Evolutionary conservation across 1,140 invertebrate species (phyloP), one percentile per base, ranked within the genome.

Genomic region (Bombus affinis): DNA sequence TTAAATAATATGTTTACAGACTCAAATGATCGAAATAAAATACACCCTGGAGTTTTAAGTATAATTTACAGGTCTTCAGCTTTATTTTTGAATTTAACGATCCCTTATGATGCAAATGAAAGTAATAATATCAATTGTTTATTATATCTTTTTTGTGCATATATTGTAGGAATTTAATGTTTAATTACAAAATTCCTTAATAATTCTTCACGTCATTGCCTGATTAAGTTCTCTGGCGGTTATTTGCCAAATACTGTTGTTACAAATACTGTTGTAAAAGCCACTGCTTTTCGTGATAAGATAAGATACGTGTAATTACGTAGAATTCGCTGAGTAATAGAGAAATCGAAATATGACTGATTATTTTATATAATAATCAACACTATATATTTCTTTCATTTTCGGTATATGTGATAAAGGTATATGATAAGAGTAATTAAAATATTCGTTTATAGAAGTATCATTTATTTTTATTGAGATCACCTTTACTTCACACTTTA

Each of bases 221-320:
- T 53, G 47, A 22, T 53, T 53, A 53, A 22, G 0, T 53, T 53
- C 18, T 53, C 47, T 53, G 18, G 0, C 12, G n/a, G 3, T 25
- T 66, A 42, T 42, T 66, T 66, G 22, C 22, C 13, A 44, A 15
- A 10, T 35, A 79, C 12, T 3, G 0, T 28, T 22, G 15, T 65
- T 65, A 32, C 13, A 44, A 15, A 10, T 35, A 79, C 12, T 3
- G 0, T 28, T 22, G 18, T 65, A 35, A 35, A 35, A 35, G 35
- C 35, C 35, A 35, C 35, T 65, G 28, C 18, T 42, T n/a, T 53
- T 25, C 4, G 13, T 1, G 83, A 79, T 84, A 72, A 84, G 83
- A 84, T 84, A 84, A 84, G 66, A 28, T 15, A 72, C 74, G 44
- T 37, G 47, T 44, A 59, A n/a, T 37, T 57, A 5, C 8, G 12